Evolutionary conservation across 2,888 invertebrate species (phyloP), one percentile per base, ranked within the genome.

Genomic region (Acanthosepion pharaonis): DNA sequence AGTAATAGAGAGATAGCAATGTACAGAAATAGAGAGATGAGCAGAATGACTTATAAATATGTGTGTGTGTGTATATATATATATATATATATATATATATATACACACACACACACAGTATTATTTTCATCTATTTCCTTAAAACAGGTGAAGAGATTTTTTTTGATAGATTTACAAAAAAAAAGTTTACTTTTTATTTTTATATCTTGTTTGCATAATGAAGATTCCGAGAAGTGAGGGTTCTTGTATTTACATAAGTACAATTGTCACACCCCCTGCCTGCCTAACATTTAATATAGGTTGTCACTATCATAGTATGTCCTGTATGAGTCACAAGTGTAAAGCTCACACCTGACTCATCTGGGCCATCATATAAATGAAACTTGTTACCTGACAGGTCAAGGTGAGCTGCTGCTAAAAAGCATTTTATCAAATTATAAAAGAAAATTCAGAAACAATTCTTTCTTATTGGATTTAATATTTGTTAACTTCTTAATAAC

Each of bases 261-360:
- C n/a, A 15, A 33, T 78, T 18, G 78, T 11, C 8, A n/a, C 78
- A 15, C 11, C 23, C 33, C 33, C 78, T 15, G 0, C n/a, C 78
- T 11, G 6, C 78, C 28, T 78, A 9, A 78, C 15, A 33, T 8
- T 78, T 78, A 78, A 78, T 78, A n/a, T 78, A 33, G 78, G 33
- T 78, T 78, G 78, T 78, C 78, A 78, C 15, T 78, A 78, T 78
- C 78, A 64, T 64, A 78, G 78, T 33, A 11, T 33, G 33, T 78
- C 78, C 78, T n/a, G 78, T 78, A 78, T 78, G 78, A 78, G 78
- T 78, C 78, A 78, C 78, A 78, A n/a, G n/a, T n/a, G 78, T 33
- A 78, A 78, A 78, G n/a, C 78, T 78, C 78, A 78, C 78, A 78
- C 78, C 78, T 78, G 78, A 78, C 78, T 78, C 78, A 78, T 78